These are phyloP conservation scores for Gouania willdenowi DNA, from an alignment of 2,797 vertebrate species.

Conservation along the genomic window DNA sequence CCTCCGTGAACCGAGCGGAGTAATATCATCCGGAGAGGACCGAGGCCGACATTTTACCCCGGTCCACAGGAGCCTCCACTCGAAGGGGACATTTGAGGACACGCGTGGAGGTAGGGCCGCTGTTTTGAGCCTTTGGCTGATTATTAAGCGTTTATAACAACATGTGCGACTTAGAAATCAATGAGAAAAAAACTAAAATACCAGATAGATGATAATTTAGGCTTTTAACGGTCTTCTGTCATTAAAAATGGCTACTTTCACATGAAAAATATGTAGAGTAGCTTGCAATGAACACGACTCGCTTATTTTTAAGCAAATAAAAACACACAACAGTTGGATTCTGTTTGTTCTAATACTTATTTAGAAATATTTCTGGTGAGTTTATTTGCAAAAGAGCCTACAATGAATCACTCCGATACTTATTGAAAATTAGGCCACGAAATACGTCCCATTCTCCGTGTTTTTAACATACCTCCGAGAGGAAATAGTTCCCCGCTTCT, in stretches of 20 bases:
- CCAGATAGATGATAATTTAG: no score
- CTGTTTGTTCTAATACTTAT: no score
- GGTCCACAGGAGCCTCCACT: constrained; percentile 51
- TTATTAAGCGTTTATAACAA: background rate
- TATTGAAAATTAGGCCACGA: no score
- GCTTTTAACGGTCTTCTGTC: constrained; percentile 10
- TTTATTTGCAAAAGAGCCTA: no score
- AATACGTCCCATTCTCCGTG: no score
- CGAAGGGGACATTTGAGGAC: constrained; percentile 62
- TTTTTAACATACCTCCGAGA: no score
- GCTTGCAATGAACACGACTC: constrained; percentile 3
- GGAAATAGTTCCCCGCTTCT: no score
- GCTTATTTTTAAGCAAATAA: no score
- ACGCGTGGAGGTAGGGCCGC: constrained; percentile 49
- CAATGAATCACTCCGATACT: no score
- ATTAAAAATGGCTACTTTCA: constrained; percentile 45
- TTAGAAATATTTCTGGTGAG: no score
- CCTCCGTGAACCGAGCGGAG: constrained; percentile 44
- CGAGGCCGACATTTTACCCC: constrained; percentile 68
- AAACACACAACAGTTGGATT: no score
- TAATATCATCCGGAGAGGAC: constrained; percentile 54
- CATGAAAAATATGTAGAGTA: constrained; percentile 10
- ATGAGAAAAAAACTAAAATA: background rate
- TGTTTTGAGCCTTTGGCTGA: background rate
- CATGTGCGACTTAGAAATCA: constrained; percentile 1